phyloP scores from a whole-genome alignment of 2,113 vertebrate species.

The Diadophis punctatus region DNA sequence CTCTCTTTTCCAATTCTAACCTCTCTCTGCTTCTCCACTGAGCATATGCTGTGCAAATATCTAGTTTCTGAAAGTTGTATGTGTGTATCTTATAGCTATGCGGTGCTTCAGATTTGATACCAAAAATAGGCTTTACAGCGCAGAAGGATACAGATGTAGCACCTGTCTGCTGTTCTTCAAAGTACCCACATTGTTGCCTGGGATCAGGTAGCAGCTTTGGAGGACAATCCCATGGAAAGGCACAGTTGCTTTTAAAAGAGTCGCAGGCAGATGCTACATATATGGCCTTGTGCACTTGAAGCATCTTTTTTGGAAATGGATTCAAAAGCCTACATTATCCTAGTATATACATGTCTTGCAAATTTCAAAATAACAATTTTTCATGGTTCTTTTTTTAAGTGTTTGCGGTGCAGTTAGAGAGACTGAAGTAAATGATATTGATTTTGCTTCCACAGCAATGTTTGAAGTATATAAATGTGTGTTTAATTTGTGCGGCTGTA shows the following conservation, averaged over 20 bases:
- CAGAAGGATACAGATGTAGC: neutral
- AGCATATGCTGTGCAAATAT: neutral
- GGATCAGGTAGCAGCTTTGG: neutral
- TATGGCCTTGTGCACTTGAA: neutral
- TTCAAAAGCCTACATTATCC: neutral
- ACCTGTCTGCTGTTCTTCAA: neutral
- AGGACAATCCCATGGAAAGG: neutral
- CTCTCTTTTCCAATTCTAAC: neutral
- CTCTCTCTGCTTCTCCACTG: neutral
- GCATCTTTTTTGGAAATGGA: neutral
- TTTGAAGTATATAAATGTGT: neutral
- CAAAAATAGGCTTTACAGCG: neutral
- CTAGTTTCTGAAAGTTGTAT: neutral
- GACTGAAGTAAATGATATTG: neutral
- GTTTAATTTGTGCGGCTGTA: neutral
- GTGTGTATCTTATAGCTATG: neutral
- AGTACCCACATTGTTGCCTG: neutral
- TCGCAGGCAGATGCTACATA: neutral
- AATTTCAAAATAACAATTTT: neutral
- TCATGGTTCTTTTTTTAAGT: neutral
- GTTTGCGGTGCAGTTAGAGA: neutral
- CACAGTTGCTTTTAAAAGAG: neutral
- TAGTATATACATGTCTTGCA: neutral
- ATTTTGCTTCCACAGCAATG: neutral
- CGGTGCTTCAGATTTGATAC: neutral